Base-by-base conservation (phyloP, 2,797 vertebrate genomes). In the Notolepis coatsorum region DNA sequence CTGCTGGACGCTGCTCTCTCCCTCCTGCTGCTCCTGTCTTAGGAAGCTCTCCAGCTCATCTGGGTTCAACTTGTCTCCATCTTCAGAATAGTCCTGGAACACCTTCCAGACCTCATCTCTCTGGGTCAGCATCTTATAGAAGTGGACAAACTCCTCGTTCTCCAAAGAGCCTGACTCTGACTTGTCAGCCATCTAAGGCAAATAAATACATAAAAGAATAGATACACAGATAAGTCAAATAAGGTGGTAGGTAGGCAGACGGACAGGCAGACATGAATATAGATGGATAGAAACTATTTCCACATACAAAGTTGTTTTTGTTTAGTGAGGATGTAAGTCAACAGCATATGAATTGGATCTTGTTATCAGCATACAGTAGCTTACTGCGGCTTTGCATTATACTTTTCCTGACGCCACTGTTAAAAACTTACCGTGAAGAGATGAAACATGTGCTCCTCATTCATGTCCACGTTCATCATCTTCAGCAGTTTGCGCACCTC, bases 381-480 rank as follows among this genome's bases (percentile, higher is more conserved):
- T n/a, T n/a, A n/a, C n/a, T n/a, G n/a, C n/a, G n/a, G n/a, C n/a
- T n/a, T n/a, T n/a, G n/a, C n/a, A n/a, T n/a, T n/a, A n/a, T n/a
- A n/a, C n/a, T n/a, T n/a, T n/a, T n/a, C n/a, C n/a, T n/a, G n/a
- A n/a, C n/a, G n/a, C n/a, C n/a, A n/a, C 9, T 24, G 27, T 12
- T 0, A 7, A 37, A 60, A 18, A 2, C 68, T 78, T 61, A 98
- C 97, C 72, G 91, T 94, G 61, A 99, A 99, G 39, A 99, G 96
- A 37, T 80, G 71, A 23, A 92, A 81, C 15, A 96, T 94, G 12
- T 96, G 93, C 3, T 95, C 93, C 62, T 96, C 95, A 0, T 96
- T 95, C 97, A 99, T 97, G 12, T 96, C 95, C 15, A 99, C 89
- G 0, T 99, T 99, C 97, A 99, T 97, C 93, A 98, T 94, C 70